These are phyloP conservation scores for Cyrtonyx montezumae DNA, from an alignment of 2,113 vertebrate species.

Conservation along the genomic window DNA sequence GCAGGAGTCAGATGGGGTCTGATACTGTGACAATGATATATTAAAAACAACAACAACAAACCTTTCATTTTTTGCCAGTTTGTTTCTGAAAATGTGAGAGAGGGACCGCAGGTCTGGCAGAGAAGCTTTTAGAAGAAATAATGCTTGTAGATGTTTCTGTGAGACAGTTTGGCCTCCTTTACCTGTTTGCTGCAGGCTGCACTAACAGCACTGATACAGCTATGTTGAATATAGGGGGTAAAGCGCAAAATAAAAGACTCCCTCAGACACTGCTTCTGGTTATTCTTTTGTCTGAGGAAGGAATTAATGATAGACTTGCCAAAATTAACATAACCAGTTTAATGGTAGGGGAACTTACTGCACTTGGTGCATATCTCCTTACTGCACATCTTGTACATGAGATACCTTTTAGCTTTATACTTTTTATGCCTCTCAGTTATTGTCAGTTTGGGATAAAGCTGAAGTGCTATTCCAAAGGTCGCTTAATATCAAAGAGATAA, in stretches of 20 bases:
- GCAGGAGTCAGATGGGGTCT: not conserved
- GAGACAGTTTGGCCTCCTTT: not conserved
- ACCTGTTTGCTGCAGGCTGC: not conserved
- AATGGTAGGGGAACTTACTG: not conserved
- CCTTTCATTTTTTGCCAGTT: not conserved
- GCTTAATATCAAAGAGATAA: slow-evolving; percentile 18
- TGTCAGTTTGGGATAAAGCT: not conserved
- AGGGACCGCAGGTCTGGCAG: not conserved
- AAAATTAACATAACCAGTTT: not conserved
- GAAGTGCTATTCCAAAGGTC: slow-evolving; percentile 1
- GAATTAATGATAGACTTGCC: not conserved
- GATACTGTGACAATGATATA: not conserved
- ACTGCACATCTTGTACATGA: not conserved
- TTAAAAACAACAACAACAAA: not conserved
- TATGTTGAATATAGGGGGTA: not conserved
- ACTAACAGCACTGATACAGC: not conserved
- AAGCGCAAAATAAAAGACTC: not conserved
- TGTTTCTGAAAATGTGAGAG: not conserved
- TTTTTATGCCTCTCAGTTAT: not conserved
- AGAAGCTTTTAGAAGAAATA: not conserved
- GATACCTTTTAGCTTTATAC: not conserved
- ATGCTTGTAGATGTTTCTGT: not conserved
- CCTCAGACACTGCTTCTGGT: not conserved
- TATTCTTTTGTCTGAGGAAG: not conserved
- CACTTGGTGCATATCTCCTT: not conserved